Evolutionary conservation across 2,797 vertebrate species (phyloP).

Genomic region (Brachymystax lenok): DNA sequence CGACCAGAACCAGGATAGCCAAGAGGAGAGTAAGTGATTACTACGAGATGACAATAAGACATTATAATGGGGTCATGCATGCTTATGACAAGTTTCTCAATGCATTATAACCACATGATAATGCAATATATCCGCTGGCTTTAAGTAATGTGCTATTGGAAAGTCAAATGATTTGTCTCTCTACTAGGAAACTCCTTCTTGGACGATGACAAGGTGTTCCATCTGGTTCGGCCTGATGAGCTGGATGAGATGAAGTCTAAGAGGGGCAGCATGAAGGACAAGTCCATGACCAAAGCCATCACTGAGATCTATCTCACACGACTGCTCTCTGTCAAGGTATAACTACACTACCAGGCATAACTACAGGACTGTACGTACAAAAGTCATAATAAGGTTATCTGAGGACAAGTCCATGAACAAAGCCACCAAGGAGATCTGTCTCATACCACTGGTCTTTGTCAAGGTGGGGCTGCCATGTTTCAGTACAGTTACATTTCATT

Average conservation of each 20-base stretch:
- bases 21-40: conserved; percentile 88
- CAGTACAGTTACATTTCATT: too few relatives aligned
- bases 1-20: conserved; percentile 93
- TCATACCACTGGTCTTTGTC: conserved; percentile 94
- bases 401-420: conserved; percentile 97
- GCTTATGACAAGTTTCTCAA: not conserved
- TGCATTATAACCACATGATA: not conserved
- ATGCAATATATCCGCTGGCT: not conserved
- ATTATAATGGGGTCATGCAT: not conserved
- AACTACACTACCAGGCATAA: conserved; percentile 1
- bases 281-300: conserved; percentile 98
- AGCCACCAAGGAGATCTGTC: conserved; percentile 98
- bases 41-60: not conserved
- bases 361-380: too few relatives aligned
- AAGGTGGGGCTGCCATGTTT: conserved; percentile 78
- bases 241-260: conserved; percentile 96
- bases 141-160: not conserved
- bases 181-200: conserved; percentile 85
- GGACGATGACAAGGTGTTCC: conserved; percentile 97
- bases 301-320: conserved; percentile 98
- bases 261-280: conserved; percentile 90
- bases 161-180: not conserved
- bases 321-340: conserved; percentile 96
- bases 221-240: conserved; percentile 93
- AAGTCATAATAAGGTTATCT: conserved; percentile 94